These are phyloP conservation scores for Hylaeus volcanicus DNA, from an alignment of 1,140 invertebrate genomes.

Conservation along the genomic window DNA sequence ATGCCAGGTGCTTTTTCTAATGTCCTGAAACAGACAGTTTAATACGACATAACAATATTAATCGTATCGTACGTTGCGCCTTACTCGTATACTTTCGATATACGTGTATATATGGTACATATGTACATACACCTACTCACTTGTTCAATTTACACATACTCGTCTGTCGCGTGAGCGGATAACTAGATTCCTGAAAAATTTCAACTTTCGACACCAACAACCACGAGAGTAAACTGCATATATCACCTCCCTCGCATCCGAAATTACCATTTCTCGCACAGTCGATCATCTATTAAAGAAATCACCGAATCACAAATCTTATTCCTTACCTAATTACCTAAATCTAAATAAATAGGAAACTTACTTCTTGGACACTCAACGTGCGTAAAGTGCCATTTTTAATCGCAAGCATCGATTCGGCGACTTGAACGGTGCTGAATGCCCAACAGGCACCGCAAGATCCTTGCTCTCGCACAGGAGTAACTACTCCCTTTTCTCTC, in stretches of 20 bases:
- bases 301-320: background rate
- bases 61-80: too few species aligned
- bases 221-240: constrained; percentile 89
- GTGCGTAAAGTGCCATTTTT: constrained; percentile 82
- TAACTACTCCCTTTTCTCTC: constrained; percentile 86
- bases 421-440: constrained; percentile 88
- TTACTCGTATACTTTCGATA: too few species aligned
- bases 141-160: constrained; percentile 82
- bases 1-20: constrained; percentile 63
- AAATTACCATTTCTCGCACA: constrained; percentile 87
- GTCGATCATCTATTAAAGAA: constrained; percentile 85
- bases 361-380: constrained; percentile 89
- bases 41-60: background rate
- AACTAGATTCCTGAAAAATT: constrained; percentile 83
- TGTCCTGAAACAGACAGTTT: constrained; percentile 54
- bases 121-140: constrained; percentile 58
- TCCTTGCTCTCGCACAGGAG: constrained; percentile 87
- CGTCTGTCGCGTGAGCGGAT: constrained; percentile 84
- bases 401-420: constrained; percentile 89
- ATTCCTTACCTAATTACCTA: too few species aligned
- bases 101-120: too few species aligned
- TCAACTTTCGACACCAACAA: constrained; percentile 82
- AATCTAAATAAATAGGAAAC: constrained; percentile 3
- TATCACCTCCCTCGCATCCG: constrained; percentile 91
- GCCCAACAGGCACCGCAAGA: constrained; percentile 94